Conservation (phyloP, 1,140 invertebrate species). For the Triops cancriformis region DNA sequence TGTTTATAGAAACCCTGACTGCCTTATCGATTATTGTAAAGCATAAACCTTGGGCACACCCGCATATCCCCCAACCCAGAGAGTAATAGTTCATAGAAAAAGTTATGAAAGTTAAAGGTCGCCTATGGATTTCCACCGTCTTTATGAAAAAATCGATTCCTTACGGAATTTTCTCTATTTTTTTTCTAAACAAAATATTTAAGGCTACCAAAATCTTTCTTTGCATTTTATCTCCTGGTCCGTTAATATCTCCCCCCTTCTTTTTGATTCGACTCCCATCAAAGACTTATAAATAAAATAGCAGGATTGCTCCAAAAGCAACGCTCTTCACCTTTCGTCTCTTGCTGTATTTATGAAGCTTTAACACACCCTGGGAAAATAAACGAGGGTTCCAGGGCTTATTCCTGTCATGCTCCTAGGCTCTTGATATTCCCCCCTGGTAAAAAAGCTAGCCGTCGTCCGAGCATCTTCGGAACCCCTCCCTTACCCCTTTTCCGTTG, state of each 20-base stretch:
- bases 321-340: background rate
- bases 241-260: background rate
- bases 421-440: background rate
- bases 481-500: no score
- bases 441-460: no score
- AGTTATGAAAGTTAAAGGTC: constrained; percentile 2
- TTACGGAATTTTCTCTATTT: background rate
- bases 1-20: background rate
- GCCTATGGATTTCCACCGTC: background rate
- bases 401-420: background rate
- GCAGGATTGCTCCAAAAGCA: background rate
- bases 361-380: background rate
- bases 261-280: background rate
- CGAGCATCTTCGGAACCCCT: no score
- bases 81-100: background rate
- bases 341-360: constrained; percentile 1
- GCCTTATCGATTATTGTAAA: constrained; percentile 1
- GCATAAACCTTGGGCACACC: background rate
- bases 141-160: background rate
- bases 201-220: background rate
- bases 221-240: background rate
- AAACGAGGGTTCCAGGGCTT: background rate
- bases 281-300: constrained; percentile 12
- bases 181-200: background rate
- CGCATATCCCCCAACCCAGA: background rate